These are phyloP conservation scores for Xestia sexstrigata DNA, from an alignment of 2,888 invertebrate genomes.

Conservation along the genomic window DNA sequence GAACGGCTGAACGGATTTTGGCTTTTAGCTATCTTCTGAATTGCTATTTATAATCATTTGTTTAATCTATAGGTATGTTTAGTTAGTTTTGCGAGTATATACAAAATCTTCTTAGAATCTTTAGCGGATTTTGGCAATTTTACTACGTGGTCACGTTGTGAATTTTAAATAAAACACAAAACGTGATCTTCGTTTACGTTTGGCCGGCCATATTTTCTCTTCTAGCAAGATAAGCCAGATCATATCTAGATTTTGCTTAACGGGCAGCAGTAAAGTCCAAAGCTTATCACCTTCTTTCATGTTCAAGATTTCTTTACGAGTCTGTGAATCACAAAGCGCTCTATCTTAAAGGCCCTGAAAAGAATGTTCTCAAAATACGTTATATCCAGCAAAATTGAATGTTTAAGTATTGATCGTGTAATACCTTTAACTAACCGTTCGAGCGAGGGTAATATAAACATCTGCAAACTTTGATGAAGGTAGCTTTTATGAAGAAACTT, in stretches of 20 bases:
- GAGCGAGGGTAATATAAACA: conserved; percentile 57
- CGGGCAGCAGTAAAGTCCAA: conserved; percentile 38
- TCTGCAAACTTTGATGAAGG: conserved; percentile 48
- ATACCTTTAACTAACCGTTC: conserved; percentile 57
- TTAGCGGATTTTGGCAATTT: conserved; percentile 5
- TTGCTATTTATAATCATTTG: background rate
- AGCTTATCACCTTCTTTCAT: conserved; percentile 37
- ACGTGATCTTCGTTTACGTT: background rate
- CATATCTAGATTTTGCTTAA: conserved; percentile 44
- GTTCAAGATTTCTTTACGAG: conserved; percentile 41
- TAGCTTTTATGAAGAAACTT: conserved; percentile 50
- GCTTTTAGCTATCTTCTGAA: background rate
- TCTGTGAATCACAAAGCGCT: conserved; percentile 18
- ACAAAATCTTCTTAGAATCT: background rate
- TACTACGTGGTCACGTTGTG: conserved; percentile 4
- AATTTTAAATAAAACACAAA: conserved; percentile 13
- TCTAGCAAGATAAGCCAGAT: conserved; percentile 29
- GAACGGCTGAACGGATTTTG: background rate
- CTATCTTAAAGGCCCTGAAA: conserved; percentile 22
- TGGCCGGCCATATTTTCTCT: conserved; percentile 17
- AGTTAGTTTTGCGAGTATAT: too few species aligned
- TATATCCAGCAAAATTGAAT: conserved; percentile 39
- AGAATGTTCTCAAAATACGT: conserved; percentile 28
- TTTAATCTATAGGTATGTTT: too few species aligned
- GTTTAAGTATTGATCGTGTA: conserved; percentile 48